Conservation (phyloP, 2,797 vertebrate genomes). For the Scyliorhinus canicula region DNA sequence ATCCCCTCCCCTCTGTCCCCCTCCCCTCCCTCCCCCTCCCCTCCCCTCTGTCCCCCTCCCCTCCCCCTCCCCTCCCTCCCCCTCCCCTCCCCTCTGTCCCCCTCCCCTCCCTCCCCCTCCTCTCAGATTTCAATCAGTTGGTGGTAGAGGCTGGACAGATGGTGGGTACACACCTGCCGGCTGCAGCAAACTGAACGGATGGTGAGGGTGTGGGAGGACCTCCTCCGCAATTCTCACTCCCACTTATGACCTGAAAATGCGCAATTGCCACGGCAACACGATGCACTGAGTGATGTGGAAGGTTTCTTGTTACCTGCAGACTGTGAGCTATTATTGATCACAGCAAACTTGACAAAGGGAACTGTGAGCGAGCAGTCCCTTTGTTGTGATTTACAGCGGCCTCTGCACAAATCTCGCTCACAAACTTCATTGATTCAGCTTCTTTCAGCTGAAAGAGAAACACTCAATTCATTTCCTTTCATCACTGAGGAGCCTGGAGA, state of each 20-base stretch:
- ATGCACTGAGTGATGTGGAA: slow-evolving; percentile 47
- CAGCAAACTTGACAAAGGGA: slow-evolving; percentile 43
- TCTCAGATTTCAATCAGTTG: not conserved
- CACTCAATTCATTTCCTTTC: slow-evolving; percentile 46
- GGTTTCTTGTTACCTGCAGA: slow-evolving; percentile 51
- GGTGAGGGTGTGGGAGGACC: not conserved
- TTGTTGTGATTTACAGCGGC: not conserved
- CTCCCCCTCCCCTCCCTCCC: not conserved
- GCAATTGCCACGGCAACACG: slow-evolving; percentile 50
- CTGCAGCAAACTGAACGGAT: not conserved
- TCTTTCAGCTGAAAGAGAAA: not conserved
- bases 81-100: not conserved
- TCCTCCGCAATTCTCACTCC: not conserved
- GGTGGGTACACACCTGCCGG: not conserved
- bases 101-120: not conserved
- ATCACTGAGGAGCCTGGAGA: slow-evolving; percentile 21
- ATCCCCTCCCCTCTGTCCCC: too few relatives aligned
- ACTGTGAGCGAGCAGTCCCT: slow-evolving; percentile 43
- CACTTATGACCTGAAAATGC: slow-evolving; percentile 44
- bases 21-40: not conserved
- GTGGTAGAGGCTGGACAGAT: not conserved
- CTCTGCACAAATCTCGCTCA: not conserved
- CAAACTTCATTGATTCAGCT: not conserved
- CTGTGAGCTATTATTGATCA: slow-evolving; percentile 47
- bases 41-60: too few relatives aligned